These are phyloP conservation scores for Spodoptera frugiperda DNA, from an alignment of 1,140 invertebrate genomes.

Conservation along the genomic window DNA sequence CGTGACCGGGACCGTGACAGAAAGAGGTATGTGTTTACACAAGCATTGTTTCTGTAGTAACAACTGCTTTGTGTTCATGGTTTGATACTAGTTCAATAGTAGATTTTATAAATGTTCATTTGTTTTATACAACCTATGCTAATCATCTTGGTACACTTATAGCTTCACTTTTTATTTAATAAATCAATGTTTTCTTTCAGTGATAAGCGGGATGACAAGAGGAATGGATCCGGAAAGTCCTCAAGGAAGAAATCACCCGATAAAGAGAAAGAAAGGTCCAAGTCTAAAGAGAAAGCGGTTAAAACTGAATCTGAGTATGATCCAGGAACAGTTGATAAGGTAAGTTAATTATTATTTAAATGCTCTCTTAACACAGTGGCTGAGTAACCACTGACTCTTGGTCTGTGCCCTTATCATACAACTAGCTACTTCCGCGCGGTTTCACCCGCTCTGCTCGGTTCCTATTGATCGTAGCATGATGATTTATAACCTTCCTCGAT, in stretches of 20 bases:
- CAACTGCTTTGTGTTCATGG: not conserved
- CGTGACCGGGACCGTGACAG: slow-evolving; percentile 81
- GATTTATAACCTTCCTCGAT: too few relatives aligned
- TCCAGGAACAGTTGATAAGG: slow-evolving; percentile 91
- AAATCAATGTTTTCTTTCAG: slow-evolving; percentile 53
- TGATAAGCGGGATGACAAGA: slow-evolving; percentile 82
- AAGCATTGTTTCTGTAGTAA: not conserved
- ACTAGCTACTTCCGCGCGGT: too few relatives aligned
- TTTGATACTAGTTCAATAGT: too few relatives aligned
- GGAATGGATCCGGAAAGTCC: slow-evolving; percentile 80
- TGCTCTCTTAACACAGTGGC: not conserved
- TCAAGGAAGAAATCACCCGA: slow-evolving; percentile 80
- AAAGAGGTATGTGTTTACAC: slow-evolving; percentile 74
- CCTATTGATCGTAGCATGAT: too few relatives aligned
- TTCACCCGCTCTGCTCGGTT: too few relatives aligned
- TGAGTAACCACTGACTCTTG: too few relatives aligned
- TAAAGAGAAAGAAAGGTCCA: slow-evolving; percentile 83
- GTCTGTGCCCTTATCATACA: too few relatives aligned
- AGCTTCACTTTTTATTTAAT: too few relatives aligned
- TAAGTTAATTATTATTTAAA: slow-evolving; percentile 69
- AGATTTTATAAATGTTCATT: not conserved
- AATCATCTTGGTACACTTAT: too few relatives aligned
- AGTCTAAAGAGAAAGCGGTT: slow-evolving; percentile 86
- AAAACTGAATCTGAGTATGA: slow-evolving; percentile 90
- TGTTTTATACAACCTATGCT: too few relatives aligned